These are phyloP conservation scores for Iselma pallidipennis DNA, from an alignment of 2,888 invertebrate species.

Conservation along the genomic window DNA sequence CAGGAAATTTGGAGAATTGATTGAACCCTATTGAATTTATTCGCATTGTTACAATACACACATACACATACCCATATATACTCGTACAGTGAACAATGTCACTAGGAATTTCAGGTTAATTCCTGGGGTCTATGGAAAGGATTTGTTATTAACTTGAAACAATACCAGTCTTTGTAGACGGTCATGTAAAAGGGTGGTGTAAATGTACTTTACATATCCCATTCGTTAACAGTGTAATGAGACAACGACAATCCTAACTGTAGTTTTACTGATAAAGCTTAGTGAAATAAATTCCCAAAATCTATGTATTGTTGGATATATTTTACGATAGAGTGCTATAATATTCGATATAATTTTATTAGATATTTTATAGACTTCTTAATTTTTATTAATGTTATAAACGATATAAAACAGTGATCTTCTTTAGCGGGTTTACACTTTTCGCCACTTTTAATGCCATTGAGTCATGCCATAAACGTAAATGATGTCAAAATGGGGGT, in stretches of 20 bases:
- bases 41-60: not conserved
- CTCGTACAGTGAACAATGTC: conserved; percentile 21
- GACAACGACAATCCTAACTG: not conserved
- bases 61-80: conserved; percentile 6
- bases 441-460: not conserved
- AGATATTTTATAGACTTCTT: conserved; percentile 21
- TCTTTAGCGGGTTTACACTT: not conserved
- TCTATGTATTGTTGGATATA: not conserved
- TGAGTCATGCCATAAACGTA: not conserved
- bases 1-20: conserved; percentile 9
- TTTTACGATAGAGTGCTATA: not conserved
- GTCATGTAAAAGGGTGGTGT: conserved; percentile 5
- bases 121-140: conserved; percentile 20
- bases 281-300: not conserved
- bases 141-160: conserved; percentile 28
- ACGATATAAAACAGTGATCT: conserved; percentile 15
- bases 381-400: conserved; percentile 22
- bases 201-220: conserved; percentile 13
- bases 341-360: conserved; percentile 12
- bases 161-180: conserved; percentile 14
- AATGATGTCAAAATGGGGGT: not conserved
- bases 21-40: conserved; percentile 14
- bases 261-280: not conserved
- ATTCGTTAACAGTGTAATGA: conserved; percentile 11
- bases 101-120: conserved; percentile 23